A percentile compares a stretch with the other conserved stretches of the same genome.
These are phyloP conservation scores for Hirundichthys speculiger DNA, from an alignment of 2,113 vertebrate species.

Conservation along the genomic window DNA sequence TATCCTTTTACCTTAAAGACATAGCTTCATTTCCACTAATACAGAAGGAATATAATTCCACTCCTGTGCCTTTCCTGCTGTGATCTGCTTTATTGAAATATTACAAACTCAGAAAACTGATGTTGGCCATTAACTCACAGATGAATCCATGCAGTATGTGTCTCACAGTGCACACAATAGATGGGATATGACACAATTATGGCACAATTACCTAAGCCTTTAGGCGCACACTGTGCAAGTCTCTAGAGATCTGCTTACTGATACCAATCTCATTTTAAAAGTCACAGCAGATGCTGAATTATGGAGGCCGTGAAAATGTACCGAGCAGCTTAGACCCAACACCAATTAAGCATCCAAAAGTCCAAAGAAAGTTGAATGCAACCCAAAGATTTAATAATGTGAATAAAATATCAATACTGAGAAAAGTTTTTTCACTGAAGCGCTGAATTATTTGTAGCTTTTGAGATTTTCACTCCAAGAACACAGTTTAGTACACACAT, in stretches of 20 bases:
- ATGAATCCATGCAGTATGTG: neutral
- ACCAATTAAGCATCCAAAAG: slow-evolving; percentile 24
- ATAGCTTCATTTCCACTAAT: neutral
- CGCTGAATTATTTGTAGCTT: neutral
- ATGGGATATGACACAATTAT: neutral
- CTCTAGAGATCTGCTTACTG: slow-evolving; percentile 8
- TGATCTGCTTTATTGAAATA: neutral
- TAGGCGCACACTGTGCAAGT: neutral
- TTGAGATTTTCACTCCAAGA: neutral
- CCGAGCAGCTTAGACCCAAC: slow-evolving; percentile 7
- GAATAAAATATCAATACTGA: neutral
- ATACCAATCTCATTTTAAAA: slow-evolving; percentile 20
- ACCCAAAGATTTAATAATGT: slow-evolving; percentile 8
- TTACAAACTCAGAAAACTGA: neutral
- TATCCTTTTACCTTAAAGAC: too few species aligned
- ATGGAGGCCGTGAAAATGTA: slow-evolving; percentile 31
- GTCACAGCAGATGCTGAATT: slow-evolving; percentile 24
- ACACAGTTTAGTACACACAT: neutral
- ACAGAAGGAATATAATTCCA: neutral
- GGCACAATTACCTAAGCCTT: neutral
- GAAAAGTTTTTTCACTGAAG: neutral
- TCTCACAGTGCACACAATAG: neutral
- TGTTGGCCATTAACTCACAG: neutral
- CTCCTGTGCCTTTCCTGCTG: neutral
- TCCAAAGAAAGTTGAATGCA: slow-evolving; percentile 14